Base-by-base conservation (phyloP, 2,888 invertebrate genomes). In the Cyrtodaria siliqua region DNA sequence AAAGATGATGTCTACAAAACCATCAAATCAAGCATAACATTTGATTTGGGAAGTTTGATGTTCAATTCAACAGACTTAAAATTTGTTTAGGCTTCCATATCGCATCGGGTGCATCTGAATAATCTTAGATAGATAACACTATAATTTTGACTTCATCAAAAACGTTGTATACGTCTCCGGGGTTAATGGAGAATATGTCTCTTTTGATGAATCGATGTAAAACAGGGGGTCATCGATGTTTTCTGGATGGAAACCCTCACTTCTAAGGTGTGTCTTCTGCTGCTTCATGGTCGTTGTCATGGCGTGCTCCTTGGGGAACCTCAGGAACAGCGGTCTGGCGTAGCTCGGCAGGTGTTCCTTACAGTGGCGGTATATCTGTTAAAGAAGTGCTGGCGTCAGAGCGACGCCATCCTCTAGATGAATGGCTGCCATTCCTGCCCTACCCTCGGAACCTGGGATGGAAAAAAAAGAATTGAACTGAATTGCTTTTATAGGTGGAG, bases 181-280 rank as follows among this genome's bases (percentile, higher is more conserved):
- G 14, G 80, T 79, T n/a, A 88, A 55, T 6, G 86, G 81, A 0
- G 75, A 59, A 59, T 82, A 90, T 2, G 83, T 82, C 50, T 87
- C 73, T 1, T 40, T 59, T 20, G 59, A 27, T 4, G 75, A 62
- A 57, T 88, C 83, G 12, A 82, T 53, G 62, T 73, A 86, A 74
- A 74, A 90, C 20, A 90, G 70, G 0, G 87, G 86, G 53, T 89
- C 89, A 2, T 63, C 55, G 8, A 86, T 73, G 9, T 61, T 14
- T 1, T 63, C 49, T 8, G 89, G 88, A 56, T 90, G 69, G 56
- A 83, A 91, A 0, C 87, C 90, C 56, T 91, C 89, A 55, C 88
- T 87, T 20, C 82, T 83, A 20, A n/a, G n/a, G n/a, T n/a, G n/a
- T n/a, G n/a, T n/a, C n/a, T n/a, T n/a, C n/a, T n/a, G n/a, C n/a